Evolutionary conservation across 1,140 invertebrate genomes (phyloP).

Genomic region (Lepidotrigona ventralis): DNA sequence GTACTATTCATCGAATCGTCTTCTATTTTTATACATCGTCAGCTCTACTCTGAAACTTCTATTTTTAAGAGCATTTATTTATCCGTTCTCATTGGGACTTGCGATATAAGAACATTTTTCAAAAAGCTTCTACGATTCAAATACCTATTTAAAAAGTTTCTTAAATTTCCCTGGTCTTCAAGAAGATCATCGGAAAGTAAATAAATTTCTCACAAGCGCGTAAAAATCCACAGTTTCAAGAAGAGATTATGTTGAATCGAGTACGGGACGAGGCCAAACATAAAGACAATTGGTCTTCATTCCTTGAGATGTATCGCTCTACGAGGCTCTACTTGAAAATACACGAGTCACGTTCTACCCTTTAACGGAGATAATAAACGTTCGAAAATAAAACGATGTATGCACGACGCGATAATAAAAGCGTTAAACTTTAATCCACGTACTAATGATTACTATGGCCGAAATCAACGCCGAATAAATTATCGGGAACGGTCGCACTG

Average conservation of each 20-base stretch:
- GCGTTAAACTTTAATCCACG: neutral
- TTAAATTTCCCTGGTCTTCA: too few species aligned
- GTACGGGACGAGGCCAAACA: too few species aligned
- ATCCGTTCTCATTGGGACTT: too few species aligned
- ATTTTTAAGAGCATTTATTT: too few species aligned
- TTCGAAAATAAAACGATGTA: neutral
- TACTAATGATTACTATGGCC: neutral
- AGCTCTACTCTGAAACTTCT: too few species aligned
- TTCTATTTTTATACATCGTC: too few species aligned
- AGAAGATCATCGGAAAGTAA: too few species aligned
- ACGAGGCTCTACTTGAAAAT: slow-evolving; percentile 10
- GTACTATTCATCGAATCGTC: too few species aligned
- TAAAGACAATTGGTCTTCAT: neutral
- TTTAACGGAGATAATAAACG: neutral
- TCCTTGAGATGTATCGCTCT: neutral
- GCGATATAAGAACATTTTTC: too few species aligned
- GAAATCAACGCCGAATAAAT: slow-evolving; percentile 12
- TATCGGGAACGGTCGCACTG: neutral
- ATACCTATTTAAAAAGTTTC: too few species aligned
- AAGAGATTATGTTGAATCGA: neutral
- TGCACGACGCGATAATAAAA: neutral
- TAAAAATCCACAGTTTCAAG: neutral
- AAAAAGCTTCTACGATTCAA: too few species aligned
- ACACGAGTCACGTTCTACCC: neutral
- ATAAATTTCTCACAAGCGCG: too few species aligned